Evolutionary conservation across 2,888 invertebrate species (phyloP), one percentile per base, ranked within the genome.

Genomic region (Papilio protenor): DNA sequence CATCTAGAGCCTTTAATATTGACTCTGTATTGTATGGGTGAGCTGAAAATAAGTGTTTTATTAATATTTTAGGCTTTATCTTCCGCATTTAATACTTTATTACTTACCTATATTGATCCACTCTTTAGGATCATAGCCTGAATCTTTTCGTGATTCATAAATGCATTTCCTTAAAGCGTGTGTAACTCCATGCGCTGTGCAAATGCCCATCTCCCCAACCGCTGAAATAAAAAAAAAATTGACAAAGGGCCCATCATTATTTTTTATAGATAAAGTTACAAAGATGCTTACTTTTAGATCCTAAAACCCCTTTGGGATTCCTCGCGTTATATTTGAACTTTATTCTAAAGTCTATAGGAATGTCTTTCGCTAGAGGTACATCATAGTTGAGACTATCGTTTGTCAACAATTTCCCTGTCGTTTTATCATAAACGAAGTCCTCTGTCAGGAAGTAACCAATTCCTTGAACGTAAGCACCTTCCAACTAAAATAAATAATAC

Each of bases 391-490:
- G 96, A 0, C 97, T 97, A 71, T 96, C 94, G 84, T 96, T 95
- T 6, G 96, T 96, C 3, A 96, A 86, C n/a, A 97, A 88, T 83
- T 94, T 91, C 0, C 97, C 97, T 2, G 96, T 95, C 11, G 86
- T 82, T 21, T 93, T 87, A 84, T 96, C 95, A 84, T 95, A 96
- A 0, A 96, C 91, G 66, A 97, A 84, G 82, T 96, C 95, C 88
- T 98, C 98, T 0, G 93, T 93, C 0, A 97, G 96, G 92, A 95
- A 97, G 86, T 96, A 97, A 10, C 98, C 97, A 2, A 92, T 87
- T 71, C 94, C 97, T 95, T 97, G 96, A 0, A 97, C 86, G 85
- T 96, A 97, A 0, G 96, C 97, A 0, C 97, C 97, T 92, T 97
- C 96, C 10, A 96, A 95, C 95, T 95, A 52, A 11, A 75, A 77